These are phyloP conservation scores for Ennomos fuscantarius DNA, from an alignment of 2,888 invertebrate species.

Conservation along the genomic window DNA sequence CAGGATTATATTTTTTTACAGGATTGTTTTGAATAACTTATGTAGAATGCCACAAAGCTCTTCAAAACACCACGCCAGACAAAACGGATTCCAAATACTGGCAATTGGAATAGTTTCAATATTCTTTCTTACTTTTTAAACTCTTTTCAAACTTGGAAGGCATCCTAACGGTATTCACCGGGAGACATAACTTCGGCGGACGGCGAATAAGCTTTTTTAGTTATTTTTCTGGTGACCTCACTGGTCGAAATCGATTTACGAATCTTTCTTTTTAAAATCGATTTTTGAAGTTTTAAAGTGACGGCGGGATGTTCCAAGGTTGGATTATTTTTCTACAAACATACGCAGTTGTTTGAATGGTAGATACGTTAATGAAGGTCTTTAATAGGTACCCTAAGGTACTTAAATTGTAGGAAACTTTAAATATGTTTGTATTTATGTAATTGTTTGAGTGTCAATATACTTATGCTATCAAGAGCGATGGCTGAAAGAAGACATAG, in stretches of 20 bases:
- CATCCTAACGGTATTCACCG: conserved; percentile 81
- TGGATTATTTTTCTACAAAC: too few species aligned
- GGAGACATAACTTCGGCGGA: conserved; percentile 78
- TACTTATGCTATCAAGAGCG: too few species aligned
- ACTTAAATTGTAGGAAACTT: too few species aligned
- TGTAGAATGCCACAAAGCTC: conserved; percentile 15
- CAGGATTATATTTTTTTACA: too few species aligned
- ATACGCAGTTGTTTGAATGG: too few species aligned
- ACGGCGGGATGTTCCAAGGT: too few species aligned
- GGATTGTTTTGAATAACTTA: too few species aligned
- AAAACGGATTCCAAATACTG: conserved; percentile 82
- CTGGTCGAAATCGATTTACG: conserved; percentile 61
- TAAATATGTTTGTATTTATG: too few species aligned
- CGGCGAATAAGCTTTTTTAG: conserved; percentile 72
- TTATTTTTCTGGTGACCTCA: conserved; percentile 69
- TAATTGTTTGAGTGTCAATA: too few species aligned
- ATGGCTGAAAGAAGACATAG: too few species aligned
- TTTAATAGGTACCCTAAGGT: too few species aligned
- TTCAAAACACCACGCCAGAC: conserved; percentile 68
- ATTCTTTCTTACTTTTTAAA: conserved; percentile 68
- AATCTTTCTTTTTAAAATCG: conserved; percentile 28
- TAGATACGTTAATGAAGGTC: too few species aligned
- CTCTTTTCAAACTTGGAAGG: conserved; percentile 67
- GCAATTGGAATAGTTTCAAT: conserved; percentile 84
- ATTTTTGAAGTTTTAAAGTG: conserved; percentile 5